Evolutionary conservation across 1,140 invertebrate genomes (phyloP), one percentile per base, ranked within the genome.

Genomic region (Apis florea): DNA sequence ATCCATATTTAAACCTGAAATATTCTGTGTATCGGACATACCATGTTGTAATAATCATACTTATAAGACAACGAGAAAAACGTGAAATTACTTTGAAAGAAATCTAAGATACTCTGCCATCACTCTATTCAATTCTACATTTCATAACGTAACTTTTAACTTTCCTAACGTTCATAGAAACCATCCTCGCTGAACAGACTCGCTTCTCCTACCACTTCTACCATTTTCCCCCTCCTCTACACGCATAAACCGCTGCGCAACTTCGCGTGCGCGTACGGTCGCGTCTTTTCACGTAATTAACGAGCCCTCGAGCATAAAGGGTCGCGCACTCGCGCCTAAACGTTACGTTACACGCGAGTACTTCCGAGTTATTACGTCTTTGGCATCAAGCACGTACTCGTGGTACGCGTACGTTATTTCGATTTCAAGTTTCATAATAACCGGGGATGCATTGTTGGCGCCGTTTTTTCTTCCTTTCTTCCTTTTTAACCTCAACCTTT

Each of bases 361-460:
- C 84, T 85, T 86, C 72, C 88, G 85, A 90, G 88, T 89, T 89
- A 90, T 90, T 90, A 90, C 87, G 75, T 83, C 83, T 89, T 89
- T 88, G 86, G 86, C 87, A 87, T 87, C 81, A 87, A 90, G 88
- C 88, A 88, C 85, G 73, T 83, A 85, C 80, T 83, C 73, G 31
- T 63, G 51, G 40, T 66, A 67, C 69, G 59, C 79, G 21, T 53
- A n/a, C 81, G 69, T 83, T 83, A 85, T 90, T 90, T 83, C 87
- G 87, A 88, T 88, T 88, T 78, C 82, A 88, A 88, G 86, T 88
- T 88, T 88, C 84, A 85, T 88, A 88, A 88, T 85, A 75, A 40
- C 31, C 66, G 53, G 56, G n/a, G 13, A 59, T 31, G 61, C 47
- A 63, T 71, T 40, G 49, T 68, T 53, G 64, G 49, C 64, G 10